Percentiles rank a stretch among this genome's conserved stretches.
Conservation (phyloP, 1,140 invertebrate genomes). For the Geopemphigus sp. region DNA sequence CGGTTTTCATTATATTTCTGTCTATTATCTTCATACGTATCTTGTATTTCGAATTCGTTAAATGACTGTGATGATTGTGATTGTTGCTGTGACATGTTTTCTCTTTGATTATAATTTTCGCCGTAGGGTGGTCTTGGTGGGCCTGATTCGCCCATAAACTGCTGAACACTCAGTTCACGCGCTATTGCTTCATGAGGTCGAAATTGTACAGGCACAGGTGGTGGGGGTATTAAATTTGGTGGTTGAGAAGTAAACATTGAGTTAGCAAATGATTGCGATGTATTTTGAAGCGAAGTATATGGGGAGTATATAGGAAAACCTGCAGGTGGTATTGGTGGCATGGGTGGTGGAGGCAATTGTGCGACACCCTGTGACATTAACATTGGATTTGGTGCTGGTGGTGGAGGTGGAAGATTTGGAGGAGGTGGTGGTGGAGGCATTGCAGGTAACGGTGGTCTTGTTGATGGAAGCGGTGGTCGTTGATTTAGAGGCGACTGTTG, state of each 20-base stretch:
- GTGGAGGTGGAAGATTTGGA: slow-evolving; percentile 23
- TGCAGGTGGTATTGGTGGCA: slow-evolving; percentile 35
- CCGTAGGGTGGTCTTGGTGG: not conserved
- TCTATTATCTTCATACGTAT: slow-evolving; percentile 30
- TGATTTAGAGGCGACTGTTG: not conserved
- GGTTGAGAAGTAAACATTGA: slow-evolving; percentile 37
- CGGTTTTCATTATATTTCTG: slow-evolving; percentile 29
- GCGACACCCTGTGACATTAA: slow-evolving; percentile 19
- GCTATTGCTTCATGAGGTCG: slow-evolving; percentile 4
- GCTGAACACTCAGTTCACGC: not conserved
- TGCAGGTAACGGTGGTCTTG: slow-evolving; percentile 38
- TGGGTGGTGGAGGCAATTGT: slow-evolving; percentile 34
- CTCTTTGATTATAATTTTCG: slow-evolving; percentile 44
- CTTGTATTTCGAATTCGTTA: slow-evolving; percentile 33
- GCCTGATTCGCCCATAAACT: slow-evolving; percentile 13
- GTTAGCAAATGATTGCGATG: slow-evolving; percentile 1
- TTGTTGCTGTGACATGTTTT: slow-evolving; percentile 14
- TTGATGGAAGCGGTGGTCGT: slow-evolving; percentile 30
- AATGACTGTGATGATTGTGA: not conserved
- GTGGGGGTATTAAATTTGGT: slow-evolving; percentile 9
- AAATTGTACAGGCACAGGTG: not conserved
- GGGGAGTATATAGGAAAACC: slow-evolving; percentile 22
- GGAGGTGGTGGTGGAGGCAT: slow-evolving; percentile 39
- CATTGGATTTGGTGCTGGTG: slow-evolving; percentile 29
- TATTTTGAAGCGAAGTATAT: slow-evolving; percentile 8